Percentiles rank a stretch among this genome's conserved stretches.
Evolutionary conservation across 1,140 invertebrate genomes (phyloP).

Genomic region (Drosophila tropicalis): DNA sequence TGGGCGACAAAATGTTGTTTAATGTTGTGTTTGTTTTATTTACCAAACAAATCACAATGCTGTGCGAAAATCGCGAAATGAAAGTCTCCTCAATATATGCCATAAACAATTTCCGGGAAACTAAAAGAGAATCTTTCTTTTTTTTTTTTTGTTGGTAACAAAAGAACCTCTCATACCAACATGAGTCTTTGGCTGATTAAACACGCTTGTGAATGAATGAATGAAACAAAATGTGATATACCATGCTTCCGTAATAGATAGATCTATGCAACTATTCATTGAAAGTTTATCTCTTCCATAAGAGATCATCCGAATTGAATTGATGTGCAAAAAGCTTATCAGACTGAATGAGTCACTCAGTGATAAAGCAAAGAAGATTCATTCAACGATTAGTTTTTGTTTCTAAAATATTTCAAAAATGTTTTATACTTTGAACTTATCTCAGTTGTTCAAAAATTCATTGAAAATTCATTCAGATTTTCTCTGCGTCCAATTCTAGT

Average conservation of each 20-base stretch:
- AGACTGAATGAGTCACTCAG: no score
- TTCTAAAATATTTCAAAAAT: no score
- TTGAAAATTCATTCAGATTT: no score
- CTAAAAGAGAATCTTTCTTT: neutral
- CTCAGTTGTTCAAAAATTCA: no score
- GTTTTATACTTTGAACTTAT: no score
- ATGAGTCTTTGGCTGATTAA: neutral
- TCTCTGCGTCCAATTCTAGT: no score
- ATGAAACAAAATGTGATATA: neutral
- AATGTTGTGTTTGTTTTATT: constrained; percentile 22
- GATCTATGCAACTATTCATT: neutral
- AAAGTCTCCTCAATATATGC: constrained; percentile 19
- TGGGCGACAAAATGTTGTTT: constrained; percentile 36
- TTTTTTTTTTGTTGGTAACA: neutral
- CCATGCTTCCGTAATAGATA: neutral
- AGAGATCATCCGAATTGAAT: no score
- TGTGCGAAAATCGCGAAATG: constrained; percentile 30
- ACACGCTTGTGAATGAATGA: constrained; percentile 12
- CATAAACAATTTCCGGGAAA: constrained; percentile 16
- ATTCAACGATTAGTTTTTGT: no score
- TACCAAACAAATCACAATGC: constrained; percentile 1
- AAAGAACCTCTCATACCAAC: neutral
- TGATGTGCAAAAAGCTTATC: no score
- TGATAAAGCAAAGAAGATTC: no score
- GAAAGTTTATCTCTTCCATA: neutral